Evolutionary conservation across 2,888 invertebrate species (phyloP), one percentile per base, ranked within the genome.

Genomic region (Anagyrus pseudococci): DNA sequence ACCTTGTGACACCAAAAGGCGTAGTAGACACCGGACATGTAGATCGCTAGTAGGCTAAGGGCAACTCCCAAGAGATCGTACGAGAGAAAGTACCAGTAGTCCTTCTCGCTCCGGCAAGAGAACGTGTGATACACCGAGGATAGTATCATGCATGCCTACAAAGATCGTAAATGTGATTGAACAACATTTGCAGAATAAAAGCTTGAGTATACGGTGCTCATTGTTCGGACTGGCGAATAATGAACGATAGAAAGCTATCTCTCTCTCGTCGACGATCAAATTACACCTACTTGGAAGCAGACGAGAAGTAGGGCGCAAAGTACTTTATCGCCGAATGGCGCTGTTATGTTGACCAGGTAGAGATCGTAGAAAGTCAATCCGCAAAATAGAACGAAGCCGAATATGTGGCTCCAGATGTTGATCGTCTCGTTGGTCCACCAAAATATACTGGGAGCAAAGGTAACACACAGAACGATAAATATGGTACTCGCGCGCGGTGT

Each of bases 361-460:
- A 92, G 84, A 79, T 96, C 96, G 73, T 94, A 92, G 64, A 95
- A 84, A 22, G 94, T 92, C 70, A 96, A 83, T 53, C 89, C 89
- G 64, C 93, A 83, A 75, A 98, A 92, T 57, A 96, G 82, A 79
- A 91, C 85, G 84, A 92, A 91, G 10, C 93, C 93, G 73, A 92
- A 91, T 75, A 98, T 85, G 79, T 98, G 98, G 48, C 94, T 94
- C 98, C 98, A 98, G 77, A 98, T 96, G 78, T 98, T 98, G 78
- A 98, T 88, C 0, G 96, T 97, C 82, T 98, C 98, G 80, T 98
- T 98, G 60, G 94, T 96, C 94, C 96, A 94, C 90, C 94, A 92
- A 83, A 97, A 95, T 77, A 95, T 85, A 80, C 96, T 94, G 83
- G n/a, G n/a, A n/a, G n/a, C n/a, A n/a, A n/a, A n/a, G n/a, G n/a